Conservation (phyloP, 2,113 vertebrate genomes). For the Riparia riparia region DNA sequence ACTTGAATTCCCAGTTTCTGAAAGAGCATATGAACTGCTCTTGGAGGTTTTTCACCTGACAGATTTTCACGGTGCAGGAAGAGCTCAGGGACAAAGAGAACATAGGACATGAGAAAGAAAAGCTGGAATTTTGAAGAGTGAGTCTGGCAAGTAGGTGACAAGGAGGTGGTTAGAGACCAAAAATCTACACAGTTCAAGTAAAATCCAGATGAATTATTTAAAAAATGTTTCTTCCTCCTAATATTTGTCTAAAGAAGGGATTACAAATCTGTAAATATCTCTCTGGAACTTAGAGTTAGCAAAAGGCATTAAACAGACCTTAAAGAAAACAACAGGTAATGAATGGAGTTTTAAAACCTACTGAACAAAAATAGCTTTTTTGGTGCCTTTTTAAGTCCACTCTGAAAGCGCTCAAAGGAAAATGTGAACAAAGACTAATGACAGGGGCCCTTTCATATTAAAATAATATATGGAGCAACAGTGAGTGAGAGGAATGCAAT, state of each 20-base stretch:
- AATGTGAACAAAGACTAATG: conserved; percentile 74
- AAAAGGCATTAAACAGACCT: conserved; percentile 64
- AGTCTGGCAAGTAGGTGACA: background rate
- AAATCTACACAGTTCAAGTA: conserved; percentile 18
- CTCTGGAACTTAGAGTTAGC: conserved; percentile 63
- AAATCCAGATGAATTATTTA: conserved; percentile 51
- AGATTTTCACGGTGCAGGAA: background rate
- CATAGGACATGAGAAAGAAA: background rate
- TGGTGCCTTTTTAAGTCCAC: conserved; percentile 40
- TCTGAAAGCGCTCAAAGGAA: conserved; percentile 70
- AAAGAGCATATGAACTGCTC: background rate
- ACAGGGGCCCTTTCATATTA: conserved; percentile 76
- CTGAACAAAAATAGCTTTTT: conserved; percentile 71
- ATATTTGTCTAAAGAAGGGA: conserved; percentile 64
- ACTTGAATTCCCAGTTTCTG: conserved; percentile 37
- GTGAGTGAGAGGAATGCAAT: conserved; percentile 71
- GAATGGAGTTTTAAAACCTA: conserved; percentile 68
- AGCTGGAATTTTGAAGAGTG: background rate
- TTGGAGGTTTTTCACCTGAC: background rate
- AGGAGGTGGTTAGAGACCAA: background rate
- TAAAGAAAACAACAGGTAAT: conserved; percentile 75
- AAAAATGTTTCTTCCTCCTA: conserved; percentile 47
- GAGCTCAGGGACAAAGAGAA: background rate
- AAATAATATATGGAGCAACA: conserved; percentile 73
- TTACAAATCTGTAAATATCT: conserved; percentile 64